Evolutionary conservation across 1,140 invertebrate genomes (phyloP), one percentile per base, ranked within the genome.

Genomic region (Drosophila ironensis): DNA sequence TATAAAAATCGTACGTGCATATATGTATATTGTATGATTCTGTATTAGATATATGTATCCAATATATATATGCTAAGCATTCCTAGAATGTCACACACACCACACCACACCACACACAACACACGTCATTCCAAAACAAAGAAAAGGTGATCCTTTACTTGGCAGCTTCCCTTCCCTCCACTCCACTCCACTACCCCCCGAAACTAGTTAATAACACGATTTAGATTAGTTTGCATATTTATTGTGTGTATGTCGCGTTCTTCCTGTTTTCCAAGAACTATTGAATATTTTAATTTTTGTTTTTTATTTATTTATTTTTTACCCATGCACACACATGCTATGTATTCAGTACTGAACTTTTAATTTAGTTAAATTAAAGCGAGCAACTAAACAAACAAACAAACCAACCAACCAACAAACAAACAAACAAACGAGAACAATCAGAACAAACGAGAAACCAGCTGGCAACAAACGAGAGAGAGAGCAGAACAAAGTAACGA

Each of bases 331-430:
- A 50, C 22, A 27, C 11, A 46, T 30, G 37, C 64, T 69, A 41
- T 67, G 12, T 57, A 70, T 67, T 64, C 52, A 71, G 76, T 81
- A 80, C 77, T 80, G 76, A 33, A 80, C 72, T 50, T 67, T 44
- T 41, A 72, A 50, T 53, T 81, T 72, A 76, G 73, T 69, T 63
- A 57, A 82, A 75, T 53, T 64, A 75, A 47, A n/a, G 11, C 4
- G 1, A 12, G 14, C 11, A 33, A 1, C 11, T 4, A 5, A 14
- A 33, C 25, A 2, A 27, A 27, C 25, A 33, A 12, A 33, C n/a
- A n/a, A 40, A 41, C 33, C 25, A 6, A 1, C 9, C 11, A n/a
- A 28, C 4, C 4, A 12, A 33, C 11, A 33, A 1, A 33, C 3
- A 5, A 14, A 33, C 25, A 2, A 27, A 27, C 25, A 33, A 12